Percentiles rank a stretch among this genome's conserved stretches.
Conservation (phyloP, 2,888 invertebrate genomes). For the Oscheius sp. region DNA sequence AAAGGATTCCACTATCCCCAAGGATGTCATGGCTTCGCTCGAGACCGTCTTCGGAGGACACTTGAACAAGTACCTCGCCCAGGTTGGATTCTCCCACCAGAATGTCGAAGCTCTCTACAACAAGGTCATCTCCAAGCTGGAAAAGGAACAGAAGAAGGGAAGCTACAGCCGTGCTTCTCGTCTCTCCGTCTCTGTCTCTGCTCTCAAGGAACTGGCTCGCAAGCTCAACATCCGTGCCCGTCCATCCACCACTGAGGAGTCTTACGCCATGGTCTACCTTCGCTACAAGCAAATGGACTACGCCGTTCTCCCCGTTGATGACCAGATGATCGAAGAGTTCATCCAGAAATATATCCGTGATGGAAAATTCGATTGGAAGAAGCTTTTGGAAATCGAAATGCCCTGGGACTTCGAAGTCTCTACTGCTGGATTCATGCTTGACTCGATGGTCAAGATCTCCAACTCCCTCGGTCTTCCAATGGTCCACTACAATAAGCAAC, state of each 20-base stretch:
- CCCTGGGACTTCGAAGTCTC: conserved; percentile 38
- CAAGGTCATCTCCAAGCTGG: conserved; percentile 39
- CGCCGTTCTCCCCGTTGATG: conserved; percentile 59
- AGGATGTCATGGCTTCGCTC: conserved; percentile 51
- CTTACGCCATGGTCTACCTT: conserved; percentile 46
- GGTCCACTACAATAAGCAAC: conserved; percentile 44
- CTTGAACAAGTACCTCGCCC: conserved; percentile 51
- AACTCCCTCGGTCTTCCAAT: conserved; percentile 63
- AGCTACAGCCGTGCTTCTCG: conserved; percentile 45
- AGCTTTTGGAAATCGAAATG: conserved; percentile 40
- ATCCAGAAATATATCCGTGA: conserved; percentile 41
- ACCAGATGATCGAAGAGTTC: conserved; percentile 41
- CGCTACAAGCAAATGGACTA: conserved; percentile 59
- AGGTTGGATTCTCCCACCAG: conserved; percentile 58
- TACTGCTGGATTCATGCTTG: conserved; percentile 44
- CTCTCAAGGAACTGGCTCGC: conserved; percentile 49
- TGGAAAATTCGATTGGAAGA: conserved; percentile 35
- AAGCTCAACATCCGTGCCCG: conserved; percentile 54
- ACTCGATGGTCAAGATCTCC: conserved; percentile 51
- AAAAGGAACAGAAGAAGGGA: conserved; percentile 35
- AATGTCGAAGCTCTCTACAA: conserved; percentile 46
- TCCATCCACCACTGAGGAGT: conserved; percentile 31
- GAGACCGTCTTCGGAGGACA: conserved; percentile 59
- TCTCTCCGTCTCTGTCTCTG: conserved; percentile 34
- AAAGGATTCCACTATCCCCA: conserved; percentile 54